These are phyloP conservation scores for Centropristis striata DNA, from an alignment of 2,113 vertebrate genomes.

Conservation along the genomic window DNA sequence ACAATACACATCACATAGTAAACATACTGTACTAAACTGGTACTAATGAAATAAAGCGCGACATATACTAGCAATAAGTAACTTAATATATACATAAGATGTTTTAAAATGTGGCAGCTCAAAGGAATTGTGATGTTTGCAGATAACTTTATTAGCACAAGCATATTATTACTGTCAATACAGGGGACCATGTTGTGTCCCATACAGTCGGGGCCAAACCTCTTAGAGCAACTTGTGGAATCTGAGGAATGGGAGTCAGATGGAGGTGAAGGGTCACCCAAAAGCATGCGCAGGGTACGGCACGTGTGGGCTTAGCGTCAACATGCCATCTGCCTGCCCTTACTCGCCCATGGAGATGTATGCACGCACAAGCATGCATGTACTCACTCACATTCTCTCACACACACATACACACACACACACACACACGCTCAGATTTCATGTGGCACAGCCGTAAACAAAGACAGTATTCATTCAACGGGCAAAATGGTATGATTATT, in stretches of 20 bases:
- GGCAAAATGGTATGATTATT: constrained; percentile 62
- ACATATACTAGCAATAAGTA: not conserved
- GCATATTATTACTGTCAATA: constrained; percentile 1
- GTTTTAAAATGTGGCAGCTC: not conserved
- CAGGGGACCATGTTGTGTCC: constrained; percentile 40
- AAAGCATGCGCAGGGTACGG: constrained; percentile 56
- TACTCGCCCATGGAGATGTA: constrained; percentile 63
- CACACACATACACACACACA: constrained; percentile 6
- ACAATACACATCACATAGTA: not conserved
- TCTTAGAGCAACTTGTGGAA: constrained; percentile 71
- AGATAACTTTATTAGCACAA: constrained; percentile 15
- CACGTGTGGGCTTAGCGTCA: constrained; percentile 75
- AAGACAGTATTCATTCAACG: constrained; percentile 60
- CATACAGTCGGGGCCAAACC: constrained; percentile 49
- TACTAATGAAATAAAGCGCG: no score
- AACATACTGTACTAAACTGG: no score
- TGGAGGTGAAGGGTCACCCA: constrained; percentile 77
- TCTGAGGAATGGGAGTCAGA: constrained; percentile 76
- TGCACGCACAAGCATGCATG: constrained; percentile 47
- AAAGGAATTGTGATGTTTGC: constrained; percentile 17
- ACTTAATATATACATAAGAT: not conserved
- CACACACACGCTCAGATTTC: constrained; percentile 52
- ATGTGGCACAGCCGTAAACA: constrained; percentile 67
- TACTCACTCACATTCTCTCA: constrained; percentile 24
- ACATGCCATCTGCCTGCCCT: constrained; percentile 76